Evolutionary conservation across 1,140 invertebrate species (phyloP), one percentile per base, ranked within the genome.

Genomic region (Ips nitidus): DNA sequence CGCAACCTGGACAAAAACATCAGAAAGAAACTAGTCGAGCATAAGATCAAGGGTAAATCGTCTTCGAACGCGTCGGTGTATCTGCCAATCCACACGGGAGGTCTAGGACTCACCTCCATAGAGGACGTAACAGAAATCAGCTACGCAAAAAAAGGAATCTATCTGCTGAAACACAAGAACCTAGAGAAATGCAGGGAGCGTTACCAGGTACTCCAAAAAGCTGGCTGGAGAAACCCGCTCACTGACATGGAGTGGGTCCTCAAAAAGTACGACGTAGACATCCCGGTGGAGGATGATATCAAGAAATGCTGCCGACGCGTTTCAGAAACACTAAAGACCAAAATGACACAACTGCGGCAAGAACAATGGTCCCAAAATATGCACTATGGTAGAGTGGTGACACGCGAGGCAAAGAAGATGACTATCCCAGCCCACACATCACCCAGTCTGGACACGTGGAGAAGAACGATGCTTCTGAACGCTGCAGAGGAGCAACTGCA

Each of bases 241-340:
- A 22, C 22, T 22, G 22, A 22, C 22, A 22, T 22, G 22, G 22
- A 22, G 22, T 22, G 22, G 22, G 22, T 22, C 22, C 22, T 22
- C 22, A 22, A 22, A 22, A 22, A 22, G 22, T 22, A 22, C 22
- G 22, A 22, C 22, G 22, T 22, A 22, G 22, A 22, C 22, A 22
- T 22, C 22, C 22, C 22, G 22, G 22, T 22, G 22, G 22, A 47
- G 45, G 45, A 47, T 5, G 45, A 47, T n/a, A 47, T 47, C 45
- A 47, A 47, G n/a, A 47, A 47, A 22, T 66, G 52, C 71, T 69
- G 37, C 37, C 70, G 4, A 4, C 1, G n/a, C 4, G 37, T 60
- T 4, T 43, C 53, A 37, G 40, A 60, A 41, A 22, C 22, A 22
- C 22, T 22, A 22, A 22, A 22, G 22, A 22, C 22, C 22, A 22